Percentiles rank a stretch among this genome's conserved stretches.
These are phyloP conservation scores for Coturnix japonica DNA, from an alignment of 2,113 vertebrate genomes.

Conservation along the genomic window DNA sequence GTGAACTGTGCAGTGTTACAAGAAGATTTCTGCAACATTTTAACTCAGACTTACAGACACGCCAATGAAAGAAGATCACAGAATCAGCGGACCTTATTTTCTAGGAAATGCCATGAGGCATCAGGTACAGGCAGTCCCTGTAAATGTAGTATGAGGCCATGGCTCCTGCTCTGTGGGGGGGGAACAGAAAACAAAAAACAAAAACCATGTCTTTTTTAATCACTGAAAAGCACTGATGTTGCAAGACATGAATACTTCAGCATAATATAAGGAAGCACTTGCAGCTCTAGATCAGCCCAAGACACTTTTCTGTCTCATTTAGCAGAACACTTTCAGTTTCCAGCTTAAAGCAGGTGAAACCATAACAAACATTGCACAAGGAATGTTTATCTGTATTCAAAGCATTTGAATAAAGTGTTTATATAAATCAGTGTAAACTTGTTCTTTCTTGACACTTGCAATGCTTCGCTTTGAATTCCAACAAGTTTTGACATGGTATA, in stretches of 20 bases:
- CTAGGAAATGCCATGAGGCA: background rate
- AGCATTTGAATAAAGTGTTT: slow-evolving; percentile 49
- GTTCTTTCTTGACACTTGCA: background rate
- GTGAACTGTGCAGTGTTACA: background rate
- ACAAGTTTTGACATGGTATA: background rate
- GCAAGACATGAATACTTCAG: background rate
- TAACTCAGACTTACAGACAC: background rate
- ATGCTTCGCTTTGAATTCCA: background rate
- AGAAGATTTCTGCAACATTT: background rate
- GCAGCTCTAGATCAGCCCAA: background rate
- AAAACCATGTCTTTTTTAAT: background rate
- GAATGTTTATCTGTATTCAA: slow-evolving; percentile 30
- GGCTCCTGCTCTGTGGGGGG: background rate
- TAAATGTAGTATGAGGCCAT: background rate
- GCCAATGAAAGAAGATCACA: background rate
- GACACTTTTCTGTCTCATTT: background rate
- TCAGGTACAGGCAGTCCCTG: background rate
- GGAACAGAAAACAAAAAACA: background rate
- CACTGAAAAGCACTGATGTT: background rate
- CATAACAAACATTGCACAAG: slow-evolving; percentile 64
- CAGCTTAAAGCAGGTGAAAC: slow-evolving; percentile 39
- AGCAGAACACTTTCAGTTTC: slow-evolving; percentile 31
- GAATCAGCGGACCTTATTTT: background rate
- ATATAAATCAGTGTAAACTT: slow-evolving; percentile 1
- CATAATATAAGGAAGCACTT: background rate